Evolutionary conservation across 2,888 invertebrate genomes (phyloP).

Genomic region (Drosophila merina): DNA sequence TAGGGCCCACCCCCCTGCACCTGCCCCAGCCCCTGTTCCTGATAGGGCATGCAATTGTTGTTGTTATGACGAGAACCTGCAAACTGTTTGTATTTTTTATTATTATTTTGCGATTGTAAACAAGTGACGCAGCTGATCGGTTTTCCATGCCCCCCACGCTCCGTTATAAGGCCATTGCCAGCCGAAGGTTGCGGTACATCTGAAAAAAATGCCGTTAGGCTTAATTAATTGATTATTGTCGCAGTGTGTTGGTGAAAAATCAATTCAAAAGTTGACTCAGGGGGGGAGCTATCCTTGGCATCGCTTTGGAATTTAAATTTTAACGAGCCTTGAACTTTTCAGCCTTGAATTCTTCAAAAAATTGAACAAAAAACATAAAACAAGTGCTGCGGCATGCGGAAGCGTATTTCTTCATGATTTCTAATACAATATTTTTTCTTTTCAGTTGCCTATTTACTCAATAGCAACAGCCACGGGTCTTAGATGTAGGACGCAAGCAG

Average conservation of each 20-base stretch:
- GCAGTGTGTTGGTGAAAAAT: slow-evolving; percentile 29
- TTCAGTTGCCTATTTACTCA: slow-evolving; percentile 58
- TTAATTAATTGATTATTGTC: slow-evolving; percentile 30
- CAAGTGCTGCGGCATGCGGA: background rate
- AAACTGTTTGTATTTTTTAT: slow-evolving; percentile 15
- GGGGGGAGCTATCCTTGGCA: slow-evolving; percentile 12
- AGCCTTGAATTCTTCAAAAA: slow-evolving; percentile 12
- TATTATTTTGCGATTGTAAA: slow-evolving; percentile 45
- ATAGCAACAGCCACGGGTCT: slow-evolving; percentile 68
- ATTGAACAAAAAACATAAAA: background rate
- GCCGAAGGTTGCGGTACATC: slow-evolving; percentile 9
- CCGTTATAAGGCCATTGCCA: background rate
- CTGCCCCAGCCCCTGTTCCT: slow-evolving; percentile 13
- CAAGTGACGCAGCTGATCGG: slow-evolving; percentile 37
- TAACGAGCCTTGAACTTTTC: slow-evolving; percentile 4
- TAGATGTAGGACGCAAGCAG: slow-evolving; percentile 62
- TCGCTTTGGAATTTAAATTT: slow-evolving; percentile 4
- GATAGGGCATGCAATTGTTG: slow-evolving; percentile 16
- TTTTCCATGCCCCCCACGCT: background rate
- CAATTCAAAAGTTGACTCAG: slow-evolving; percentile 9
- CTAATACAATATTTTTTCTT: background rate
- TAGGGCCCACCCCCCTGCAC: slow-evolving; percentile 31
- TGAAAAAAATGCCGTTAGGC: background rate
- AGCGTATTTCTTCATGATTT: background rate
- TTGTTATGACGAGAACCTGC: slow-evolving; percentile 49